These are phyloP conservation scores for Myotis brandtii DNA, from an alignment of 2,113 vertebrate genomes.

Conservation along the genomic window DNA sequence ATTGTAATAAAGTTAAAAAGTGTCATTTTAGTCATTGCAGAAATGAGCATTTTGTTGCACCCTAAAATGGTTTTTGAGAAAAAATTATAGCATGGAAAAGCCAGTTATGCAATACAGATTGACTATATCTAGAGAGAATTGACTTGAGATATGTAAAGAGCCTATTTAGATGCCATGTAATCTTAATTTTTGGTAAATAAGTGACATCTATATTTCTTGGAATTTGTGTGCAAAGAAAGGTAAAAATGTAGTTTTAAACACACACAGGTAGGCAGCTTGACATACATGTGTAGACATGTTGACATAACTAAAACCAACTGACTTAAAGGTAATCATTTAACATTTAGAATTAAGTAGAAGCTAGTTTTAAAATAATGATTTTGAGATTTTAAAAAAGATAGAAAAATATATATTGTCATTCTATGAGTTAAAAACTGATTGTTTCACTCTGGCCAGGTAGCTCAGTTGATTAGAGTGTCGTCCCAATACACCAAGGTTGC, in stretches of 20 bases:
- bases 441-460: background rate
- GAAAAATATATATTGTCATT: background rate
- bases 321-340: slow-evolving; percentile 39
- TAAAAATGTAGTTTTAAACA: background rate
- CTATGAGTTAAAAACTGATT: slow-evolving; percentile 22
- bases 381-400: background rate
- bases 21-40: background rate
- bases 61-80: background rate
- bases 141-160: background rate
- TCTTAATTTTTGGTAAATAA: background rate
- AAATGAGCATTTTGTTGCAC: slow-evolving; percentile 11
- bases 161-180: background rate
- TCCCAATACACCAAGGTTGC: background rate
- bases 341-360: background rate
- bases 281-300: background rate
- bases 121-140: background rate
- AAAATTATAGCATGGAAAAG: background rate
- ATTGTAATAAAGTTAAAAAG: background rate
- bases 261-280: background rate
- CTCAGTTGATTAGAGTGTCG: background rate
- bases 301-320: background rate
- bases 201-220: slow-evolving; percentile 27
- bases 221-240: background rate
- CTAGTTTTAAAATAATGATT: slow-evolving; percentile 10
- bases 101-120: background rate